Evolutionary conservation across 2,888 invertebrate species (phyloP), one percentile per base, ranked within the genome.

Genomic region (Cephus sareptanus): DNA sequence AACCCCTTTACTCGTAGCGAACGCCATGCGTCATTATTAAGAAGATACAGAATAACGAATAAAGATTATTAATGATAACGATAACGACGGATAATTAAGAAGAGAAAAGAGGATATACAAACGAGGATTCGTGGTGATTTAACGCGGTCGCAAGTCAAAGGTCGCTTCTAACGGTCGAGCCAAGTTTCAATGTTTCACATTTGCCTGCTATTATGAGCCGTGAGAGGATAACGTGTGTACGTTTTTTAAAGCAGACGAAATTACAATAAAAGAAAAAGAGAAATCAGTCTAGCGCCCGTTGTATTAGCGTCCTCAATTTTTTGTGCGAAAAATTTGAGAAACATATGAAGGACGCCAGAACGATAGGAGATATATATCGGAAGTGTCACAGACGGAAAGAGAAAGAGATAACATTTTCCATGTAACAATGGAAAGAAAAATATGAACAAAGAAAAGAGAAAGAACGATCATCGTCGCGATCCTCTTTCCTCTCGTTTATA

Each of bases 21-120:
- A 75, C 81, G 77, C 77, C 40, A 79, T 79, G 79, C 71, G 77
- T 81, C 78, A 79, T 33, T 73, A 74, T 34, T 71, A 71, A 33
- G 31, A 33, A 71, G 71, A 11, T 30, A 34, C 31, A 3, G 34
- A 71, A 34, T 71, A 71, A 71, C 33, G 34, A 71, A 33, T 34
- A 33, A 71, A 30, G 33, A 34, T 34, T 71, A 71, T 34, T 71
- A 71, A 34, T 31, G 71, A 71, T 34, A 34, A 33, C 33, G 30
- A 71, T 71, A 30, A 71, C 13, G 71, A 71, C 2, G 71, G 23
- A 34, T 71, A 30, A 71, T 30, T 31, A 23, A 13, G 71, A 71
- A 34, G 30, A 23, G 23, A 56, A 56, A 56, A 23, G 56, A 56
- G 56, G 56, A 56, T 56, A 6, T 56, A 56, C 4, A 23, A 71